Percentiles rank a stretch among this genome's conserved stretches.
Evolutionary conservation across 2,888 invertebrate genomes (phyloP).

Genomic region (Hirtodrosophila confusa): DNA sequence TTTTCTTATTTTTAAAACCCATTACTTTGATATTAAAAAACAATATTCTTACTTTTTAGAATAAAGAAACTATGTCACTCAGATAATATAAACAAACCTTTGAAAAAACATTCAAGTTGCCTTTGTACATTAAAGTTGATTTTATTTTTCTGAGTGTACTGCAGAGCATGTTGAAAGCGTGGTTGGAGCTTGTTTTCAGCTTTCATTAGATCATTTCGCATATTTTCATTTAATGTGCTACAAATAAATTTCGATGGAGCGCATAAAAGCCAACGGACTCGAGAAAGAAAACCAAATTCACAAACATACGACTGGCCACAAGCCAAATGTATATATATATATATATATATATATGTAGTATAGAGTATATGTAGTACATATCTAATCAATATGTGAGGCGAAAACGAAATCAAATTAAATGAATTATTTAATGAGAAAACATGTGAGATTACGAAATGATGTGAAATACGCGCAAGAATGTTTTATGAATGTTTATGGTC

Average conservation of each 20-base stretch:
- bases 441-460: conserved; percentile 73
- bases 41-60: too few relatives aligned
- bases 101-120: too few relatives aligned
- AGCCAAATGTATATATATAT: background rate
- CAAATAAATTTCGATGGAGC: conserved; percentile 65
- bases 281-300: conserved; percentile 17
- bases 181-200: background rate
- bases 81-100: too few relatives aligned
- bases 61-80: too few relatives aligned
- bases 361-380: conserved; percentile 21
- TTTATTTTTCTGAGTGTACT: too few relatives aligned
- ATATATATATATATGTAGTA: background rate
- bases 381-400: conserved; percentile 36
- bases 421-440: conserved; percentile 77
- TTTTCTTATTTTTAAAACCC: too few relatives aligned
- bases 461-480: conserved; percentile 78
- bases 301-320: background rate
- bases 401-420: conserved; percentile 76
- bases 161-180: background rate
- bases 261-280: conserved; percentile 67
- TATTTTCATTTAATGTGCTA: conserved; percentile 49
- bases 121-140: too few relatives aligned
- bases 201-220: conserved; percentile 32
- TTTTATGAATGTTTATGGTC: conserved; percentile 80
- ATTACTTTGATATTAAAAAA: too few relatives aligned